Evolutionary conservation across 2,888 invertebrate species (phyloP).

Genomic region (Aphidoletes aphidimyza): DNA sequence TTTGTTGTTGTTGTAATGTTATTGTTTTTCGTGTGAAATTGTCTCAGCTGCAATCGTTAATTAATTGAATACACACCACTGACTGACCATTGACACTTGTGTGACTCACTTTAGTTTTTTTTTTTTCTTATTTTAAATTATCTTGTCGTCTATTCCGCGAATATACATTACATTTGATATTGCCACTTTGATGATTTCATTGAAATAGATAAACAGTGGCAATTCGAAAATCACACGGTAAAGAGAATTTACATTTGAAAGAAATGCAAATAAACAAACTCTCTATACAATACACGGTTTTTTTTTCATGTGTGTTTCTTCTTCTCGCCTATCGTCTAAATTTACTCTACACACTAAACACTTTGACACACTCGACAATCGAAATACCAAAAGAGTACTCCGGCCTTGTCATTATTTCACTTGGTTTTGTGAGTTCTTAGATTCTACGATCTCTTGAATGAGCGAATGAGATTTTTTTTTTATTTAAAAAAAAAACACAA

Average conservation of each 20-base stretch:
- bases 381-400: conserved; percentile 41
- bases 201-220: too few species aligned
- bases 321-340: too few species aligned
- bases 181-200: too few species aligned
- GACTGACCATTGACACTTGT: conserved; percentile 28
- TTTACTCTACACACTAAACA: neutral
- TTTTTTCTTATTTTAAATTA: too few species aligned
- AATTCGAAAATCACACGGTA: too few species aligned
- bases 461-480: neutral
- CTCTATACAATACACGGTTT: too few species aligned
- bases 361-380: neutral
- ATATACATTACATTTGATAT: too few species aligned
- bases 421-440: neutral
- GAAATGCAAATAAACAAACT: conserved; percentile 13
- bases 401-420: conserved; percentile 35
- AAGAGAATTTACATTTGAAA: neutral
- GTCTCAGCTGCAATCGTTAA: conserved; percentile 28
- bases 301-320: too few species aligned
- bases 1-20: conserved; percentile 15
- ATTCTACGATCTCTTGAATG: neutral
- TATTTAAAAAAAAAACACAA: too few species aligned
- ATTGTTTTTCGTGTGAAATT: conserved; percentile 1
- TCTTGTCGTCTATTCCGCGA: too few species aligned
- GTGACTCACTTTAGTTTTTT: conserved; percentile 24
- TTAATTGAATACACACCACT: neutral